phyloP scores from a whole-genome alignment of 1,140 invertebrate species.

The Wasmannia auropunctata region DNA sequence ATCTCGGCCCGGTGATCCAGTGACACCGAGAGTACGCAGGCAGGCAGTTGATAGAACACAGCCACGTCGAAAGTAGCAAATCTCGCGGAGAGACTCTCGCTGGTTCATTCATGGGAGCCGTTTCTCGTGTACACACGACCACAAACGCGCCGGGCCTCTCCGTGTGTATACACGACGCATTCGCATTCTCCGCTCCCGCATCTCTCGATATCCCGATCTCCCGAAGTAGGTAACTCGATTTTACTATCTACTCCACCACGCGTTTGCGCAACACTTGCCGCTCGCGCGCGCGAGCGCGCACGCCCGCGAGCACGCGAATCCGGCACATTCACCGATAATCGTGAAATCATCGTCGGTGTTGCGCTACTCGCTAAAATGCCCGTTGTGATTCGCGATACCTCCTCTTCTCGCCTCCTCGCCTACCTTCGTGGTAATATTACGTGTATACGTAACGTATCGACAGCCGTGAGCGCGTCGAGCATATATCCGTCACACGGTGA shows the following conservation, averaged over 20 bases:
- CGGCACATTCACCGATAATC: constrained; percentile 43
- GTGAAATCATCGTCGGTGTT: constrained; percentile 30
- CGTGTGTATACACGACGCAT: constrained; percentile 4
- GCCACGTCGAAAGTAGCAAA: constrained; percentile 53
- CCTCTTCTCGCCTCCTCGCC: neutral
- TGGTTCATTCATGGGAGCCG: constrained; percentile 54
- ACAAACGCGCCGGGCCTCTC: neutral
- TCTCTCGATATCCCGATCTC: constrained; percentile 31
- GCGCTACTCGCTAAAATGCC: constrained; percentile 6
- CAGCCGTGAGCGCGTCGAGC: constrained; percentile 8
- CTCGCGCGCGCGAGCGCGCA: neutral
- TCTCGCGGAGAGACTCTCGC: constrained; percentile 49
- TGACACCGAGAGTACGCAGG: neutral
- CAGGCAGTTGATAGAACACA: constrained; percentile 11
- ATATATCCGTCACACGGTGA: constrained; percentile 28
- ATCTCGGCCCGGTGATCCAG: constrained; percentile 27
- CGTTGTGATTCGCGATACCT: constrained; percentile 21
- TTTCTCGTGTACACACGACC: constrained; percentile 46
- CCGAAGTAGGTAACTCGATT: constrained; percentile 58
- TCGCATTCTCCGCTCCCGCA: constrained; percentile 49
- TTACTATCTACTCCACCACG: constrained; percentile 54
- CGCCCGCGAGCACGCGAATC: neutral
- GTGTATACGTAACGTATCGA: constrained; percentile 34
- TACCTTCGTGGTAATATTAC: neutral
- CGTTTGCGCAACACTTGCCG: constrained; percentile 51